Conservation (phyloP, 2,113 vertebrate genomes). For the Isurus oxyrinchus region DNA sequence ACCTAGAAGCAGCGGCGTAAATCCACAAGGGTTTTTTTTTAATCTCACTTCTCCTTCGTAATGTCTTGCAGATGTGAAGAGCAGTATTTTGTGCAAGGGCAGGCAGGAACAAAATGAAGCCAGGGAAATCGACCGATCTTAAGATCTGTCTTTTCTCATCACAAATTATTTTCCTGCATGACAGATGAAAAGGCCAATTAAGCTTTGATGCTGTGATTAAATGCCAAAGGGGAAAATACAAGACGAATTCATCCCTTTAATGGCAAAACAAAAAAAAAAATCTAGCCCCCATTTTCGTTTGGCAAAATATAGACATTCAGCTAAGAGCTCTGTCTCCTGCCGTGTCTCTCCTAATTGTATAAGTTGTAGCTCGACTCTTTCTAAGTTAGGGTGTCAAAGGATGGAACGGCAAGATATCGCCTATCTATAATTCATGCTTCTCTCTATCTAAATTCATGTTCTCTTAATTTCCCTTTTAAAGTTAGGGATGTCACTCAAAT, state of each 20-base stretch:
- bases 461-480: slow-evolving; percentile 12
- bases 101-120: slow-evolving; percentile 52
- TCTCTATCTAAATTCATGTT: neutral
- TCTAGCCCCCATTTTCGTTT: neutral
- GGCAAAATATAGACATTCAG: neutral
- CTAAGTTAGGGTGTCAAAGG: neutral
- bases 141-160: slow-evolving; percentile 53
- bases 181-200: slow-evolving; percentile 59
- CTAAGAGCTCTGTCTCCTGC: neutral
- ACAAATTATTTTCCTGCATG: slow-evolving; percentile 53
- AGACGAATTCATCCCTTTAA: slow-evolving; percentile 37
- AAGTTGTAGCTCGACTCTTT: neutral
- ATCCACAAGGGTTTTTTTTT: slow-evolving; percentile 28
- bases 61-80: slow-evolving; percentile 54
- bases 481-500: neutral
- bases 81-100: slow-evolving; percentile 49
- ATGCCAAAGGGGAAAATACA: slow-evolving; percentile 47
- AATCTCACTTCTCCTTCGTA: slow-evolving; percentile 43
- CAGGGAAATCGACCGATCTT: slow-evolving; percentile 50
- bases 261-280: neutral
- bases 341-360: neutral
- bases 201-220: slow-evolving; percentile 60
- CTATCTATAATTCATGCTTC: neutral
- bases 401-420: neutral
- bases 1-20: neutral